A percentile compares a stretch with the other conserved stretches of the same genome.
Evolutionary conservation across 2,113 vertebrate species (phyloP).

Genomic region (Megaptera novaeangliae): DNA sequence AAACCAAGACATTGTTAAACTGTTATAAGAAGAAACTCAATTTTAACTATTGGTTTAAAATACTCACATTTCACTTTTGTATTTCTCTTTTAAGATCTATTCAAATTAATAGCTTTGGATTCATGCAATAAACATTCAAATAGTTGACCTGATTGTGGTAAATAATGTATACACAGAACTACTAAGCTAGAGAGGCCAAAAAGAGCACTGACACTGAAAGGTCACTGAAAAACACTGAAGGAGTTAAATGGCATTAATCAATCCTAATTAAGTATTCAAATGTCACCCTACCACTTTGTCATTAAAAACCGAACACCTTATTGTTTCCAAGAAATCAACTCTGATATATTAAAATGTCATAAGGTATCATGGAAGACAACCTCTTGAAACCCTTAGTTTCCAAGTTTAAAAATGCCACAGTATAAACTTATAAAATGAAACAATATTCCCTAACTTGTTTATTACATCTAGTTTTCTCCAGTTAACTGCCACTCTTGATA

Average conservation of each 20-base stretch:
- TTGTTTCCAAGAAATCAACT: conserved; percentile 12
- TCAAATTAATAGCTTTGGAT: background rate
- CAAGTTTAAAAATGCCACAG: background rate
- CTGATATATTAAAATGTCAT: background rate
- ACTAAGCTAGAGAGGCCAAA: background rate
- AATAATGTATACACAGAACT: background rate
- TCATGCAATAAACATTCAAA: background rate
- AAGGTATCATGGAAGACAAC: background rate
- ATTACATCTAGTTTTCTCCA: background rate
- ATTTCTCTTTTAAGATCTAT: background rate
- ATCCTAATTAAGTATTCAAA: background rate
- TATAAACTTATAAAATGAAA: background rate
- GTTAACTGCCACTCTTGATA: background rate
- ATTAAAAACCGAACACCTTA: background rate
- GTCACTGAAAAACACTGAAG: background rate
- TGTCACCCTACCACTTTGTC: background rate
- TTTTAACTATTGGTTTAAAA: background rate
- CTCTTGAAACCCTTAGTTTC: background rate
- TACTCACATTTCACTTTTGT: background rate
- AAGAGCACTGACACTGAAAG: background rate
- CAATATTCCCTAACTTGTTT: background rate
- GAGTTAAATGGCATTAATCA: background rate
- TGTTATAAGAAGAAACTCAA: background rate
- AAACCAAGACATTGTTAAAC: background rate
- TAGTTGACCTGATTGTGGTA: background rate